A percentile compares a stretch with the other conserved stretches of the same genome.
Evolutionary conservation across 2,888 invertebrate species (phyloP).

Genomic region (Lycaena phlaeas): DNA sequence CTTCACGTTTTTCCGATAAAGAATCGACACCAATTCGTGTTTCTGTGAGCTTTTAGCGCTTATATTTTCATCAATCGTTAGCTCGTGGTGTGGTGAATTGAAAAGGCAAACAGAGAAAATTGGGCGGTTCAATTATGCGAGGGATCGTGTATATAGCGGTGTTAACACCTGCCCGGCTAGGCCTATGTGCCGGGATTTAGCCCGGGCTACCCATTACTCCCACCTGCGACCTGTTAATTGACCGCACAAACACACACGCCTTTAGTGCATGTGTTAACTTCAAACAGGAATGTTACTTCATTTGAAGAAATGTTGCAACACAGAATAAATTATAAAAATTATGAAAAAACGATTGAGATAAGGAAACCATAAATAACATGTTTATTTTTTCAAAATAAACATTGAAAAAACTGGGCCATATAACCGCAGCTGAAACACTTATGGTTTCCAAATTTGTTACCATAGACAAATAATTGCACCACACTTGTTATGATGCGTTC

Average conservation of each 20-base stretch:
- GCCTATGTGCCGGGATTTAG: constrained; percentile 36
- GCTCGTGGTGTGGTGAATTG: constrained; percentile 43
- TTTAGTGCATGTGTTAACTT: constrained; percentile 6
- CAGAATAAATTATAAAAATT: no score
- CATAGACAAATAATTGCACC: constrained; percentile 22
- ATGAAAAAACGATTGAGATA: no score
- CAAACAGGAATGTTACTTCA: not conserved
- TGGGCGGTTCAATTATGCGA: constrained; percentile 71
- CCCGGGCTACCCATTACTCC: constrained; percentile 33
- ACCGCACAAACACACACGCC: constrained; percentile 27
- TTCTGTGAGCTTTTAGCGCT: constrained; percentile 46
- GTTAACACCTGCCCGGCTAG: constrained; percentile 62
- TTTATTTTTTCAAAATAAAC: no score
- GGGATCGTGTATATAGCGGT: constrained; percentile 34
- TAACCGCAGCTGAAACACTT: not conserved
- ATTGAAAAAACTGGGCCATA: no score
- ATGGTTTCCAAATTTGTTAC: not conserved
- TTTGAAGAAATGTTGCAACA: no score
- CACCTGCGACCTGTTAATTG: constrained; percentile 45
- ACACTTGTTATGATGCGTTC: constrained; percentile 33
- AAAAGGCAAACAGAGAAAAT: constrained; percentile 48
- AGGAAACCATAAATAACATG: no score
- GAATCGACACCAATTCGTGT: constrained; percentile 37
- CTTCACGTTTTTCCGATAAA: constrained; percentile 24
- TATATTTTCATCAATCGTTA: no score